Conservation (phyloP, 2,888 invertebrate genomes). For the Dolichomitus sp. region DNA sequence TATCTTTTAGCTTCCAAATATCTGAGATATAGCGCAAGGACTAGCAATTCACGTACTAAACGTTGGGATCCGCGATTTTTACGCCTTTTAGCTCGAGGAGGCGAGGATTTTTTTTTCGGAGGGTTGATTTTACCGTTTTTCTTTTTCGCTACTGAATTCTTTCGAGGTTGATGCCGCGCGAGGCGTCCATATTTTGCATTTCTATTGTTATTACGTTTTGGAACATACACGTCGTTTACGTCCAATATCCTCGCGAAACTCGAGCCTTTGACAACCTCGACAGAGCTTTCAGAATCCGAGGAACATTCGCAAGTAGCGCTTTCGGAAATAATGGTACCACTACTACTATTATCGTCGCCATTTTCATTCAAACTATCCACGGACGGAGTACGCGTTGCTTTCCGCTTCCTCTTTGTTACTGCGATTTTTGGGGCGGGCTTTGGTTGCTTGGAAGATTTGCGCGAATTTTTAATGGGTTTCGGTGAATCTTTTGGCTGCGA, state of each 20-base stretch:
- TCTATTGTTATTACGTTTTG: conserved; percentile 26
- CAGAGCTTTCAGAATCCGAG: conserved; percentile 3
- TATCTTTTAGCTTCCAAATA: conserved; percentile 76
- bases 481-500: not conserved
- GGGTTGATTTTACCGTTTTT: conserved; percentile 19
- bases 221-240: conserved; percentile 19
- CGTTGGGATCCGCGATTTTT: conserved; percentile 41
- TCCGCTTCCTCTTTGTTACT: not conserved
- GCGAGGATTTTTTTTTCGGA: conserved; percentile 17
- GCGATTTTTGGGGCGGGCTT: not conserved
- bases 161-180: conserved; percentile 1
- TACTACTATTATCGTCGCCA: not conserved
- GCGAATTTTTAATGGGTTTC: not conserved
- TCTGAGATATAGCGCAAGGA: conserved; percentile 78
- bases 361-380: conserved; percentile 2
- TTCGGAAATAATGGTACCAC: conserved; percentile 4
- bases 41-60: conserved; percentile 75
- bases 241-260: conserved; percentile 49
- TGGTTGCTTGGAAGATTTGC: not conserved
- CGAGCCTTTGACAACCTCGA: not conserved
- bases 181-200: conserved; percentile 32
- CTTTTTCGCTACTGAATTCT: conserved; percentile 16
- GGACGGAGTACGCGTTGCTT: conserved; percentile 1
- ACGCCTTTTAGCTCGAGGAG: conserved; percentile 23
- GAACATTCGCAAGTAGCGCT: not conserved